These are phyloP conservation scores for Orcinus orca DNA, from an alignment of 2,113 vertebrate genomes.

Conservation along the genomic window DNA sequence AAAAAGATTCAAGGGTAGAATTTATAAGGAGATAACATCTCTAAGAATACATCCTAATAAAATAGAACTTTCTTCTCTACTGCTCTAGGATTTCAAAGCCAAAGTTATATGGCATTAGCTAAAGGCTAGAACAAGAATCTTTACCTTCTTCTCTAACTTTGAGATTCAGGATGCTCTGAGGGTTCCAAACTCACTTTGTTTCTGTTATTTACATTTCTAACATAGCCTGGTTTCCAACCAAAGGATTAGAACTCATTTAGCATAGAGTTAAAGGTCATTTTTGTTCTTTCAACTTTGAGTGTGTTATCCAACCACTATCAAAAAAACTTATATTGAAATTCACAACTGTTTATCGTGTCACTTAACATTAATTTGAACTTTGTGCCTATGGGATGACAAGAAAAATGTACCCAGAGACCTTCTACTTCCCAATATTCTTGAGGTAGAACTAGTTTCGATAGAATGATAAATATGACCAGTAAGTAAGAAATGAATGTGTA, in stretches of 20 bases:
- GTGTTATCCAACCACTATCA: neutral
- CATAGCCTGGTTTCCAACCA: neutral
- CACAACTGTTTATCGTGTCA: neutral
- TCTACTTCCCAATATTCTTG: neutral
- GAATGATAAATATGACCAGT: conserved; percentile 18
- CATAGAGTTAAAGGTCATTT: conserved; percentile 1
- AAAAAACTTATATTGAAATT: neutral
- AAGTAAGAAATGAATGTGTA: neutral
- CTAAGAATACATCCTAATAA: neutral
- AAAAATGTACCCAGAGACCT: neutral
- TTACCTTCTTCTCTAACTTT: neutral
- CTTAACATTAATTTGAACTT: conserved; percentile 33
- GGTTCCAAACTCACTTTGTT: neutral
- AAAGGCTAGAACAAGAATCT: neutral
- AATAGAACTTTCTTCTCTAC: neutral
- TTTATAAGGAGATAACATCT: neutral
- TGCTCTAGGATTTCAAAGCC: neutral
- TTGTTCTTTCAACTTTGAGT: conserved; percentile 5
- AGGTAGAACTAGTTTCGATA: neutral
- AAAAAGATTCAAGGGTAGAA: neutral
- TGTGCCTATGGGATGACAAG: neutral
- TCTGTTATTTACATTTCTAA: conserved; percentile 27
- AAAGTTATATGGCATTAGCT: neutral
- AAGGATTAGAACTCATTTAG: conserved; percentile 1
- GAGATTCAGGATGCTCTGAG: neutral